Base-by-base conservation (phyloP, 2,797 vertebrate species). In the Bothrops alternatus region DNA sequence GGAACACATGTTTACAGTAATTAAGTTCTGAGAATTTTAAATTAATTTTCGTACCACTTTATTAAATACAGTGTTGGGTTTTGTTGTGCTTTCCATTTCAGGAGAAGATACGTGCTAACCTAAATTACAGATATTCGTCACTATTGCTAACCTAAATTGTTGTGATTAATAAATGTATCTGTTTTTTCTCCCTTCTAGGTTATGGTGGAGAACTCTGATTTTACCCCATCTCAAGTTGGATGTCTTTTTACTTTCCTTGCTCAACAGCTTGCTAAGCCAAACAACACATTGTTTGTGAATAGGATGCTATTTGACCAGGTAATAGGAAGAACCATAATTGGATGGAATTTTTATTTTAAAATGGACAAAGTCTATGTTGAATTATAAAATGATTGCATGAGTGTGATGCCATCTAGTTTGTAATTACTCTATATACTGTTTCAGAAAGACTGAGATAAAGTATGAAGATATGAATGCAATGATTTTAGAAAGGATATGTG, bases 221-320 rank as follows among this genome's bases (percentile, higher is more conserved):
- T 99, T 90, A 99, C 99, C 63, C 99, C 99, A 0, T 99, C 99
- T 2, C 99, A 99, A 96, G 99, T 99, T 61, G 99, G 99, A 32
- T 99, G 99, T 85, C 99, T 99, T 86, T 99, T 99, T 92, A 99
- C 99, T 16, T 99, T 99, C 95, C 97, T 99, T 90, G 99, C 99
- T 42, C 98, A 99, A 28, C 99, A 99, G 96, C 96, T 99, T 0
- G 99, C 99, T 95, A 99, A 99, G 85, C 99, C 99, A 26, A 98
- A 99, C 97, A 99, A 99, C 95, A 99, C 99, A 0, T 97, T 99
- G 14, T 99, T 99, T 97, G 99, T 99, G 85, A 99, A 99, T 97
- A 98, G 99, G 97, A 99, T 99, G 0, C 98, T 99, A 89, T 99
- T 99, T 97, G 99, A 99, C 96, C 99, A 99, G 99, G 99, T 98